Conservation (phyloP, 2,888 invertebrate genomes). For the Stramonita haemastoma region DNA sequence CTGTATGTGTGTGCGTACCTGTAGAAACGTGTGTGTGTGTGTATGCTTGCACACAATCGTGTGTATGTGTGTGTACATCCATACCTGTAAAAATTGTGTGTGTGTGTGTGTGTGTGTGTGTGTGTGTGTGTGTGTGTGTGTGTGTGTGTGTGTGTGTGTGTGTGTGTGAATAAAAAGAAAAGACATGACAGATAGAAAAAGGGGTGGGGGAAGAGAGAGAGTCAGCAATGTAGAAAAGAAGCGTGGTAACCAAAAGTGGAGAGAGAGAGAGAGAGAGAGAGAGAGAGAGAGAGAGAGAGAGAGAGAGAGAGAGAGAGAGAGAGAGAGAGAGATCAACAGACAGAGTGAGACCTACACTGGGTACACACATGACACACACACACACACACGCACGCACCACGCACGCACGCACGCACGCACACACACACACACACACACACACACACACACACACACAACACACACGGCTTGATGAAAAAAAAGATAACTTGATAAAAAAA, state of each 20-base stretch:
- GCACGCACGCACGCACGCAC: background rate
- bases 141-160: background rate
- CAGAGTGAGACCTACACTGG: no score
- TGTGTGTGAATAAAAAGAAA: background rate
- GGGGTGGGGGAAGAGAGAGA: background rate
- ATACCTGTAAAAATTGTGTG: background rate
- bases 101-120: slow-evolving; percentile 28
- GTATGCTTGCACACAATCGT: background rate
- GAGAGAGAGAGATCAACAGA: background rate
- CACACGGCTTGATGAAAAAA: background rate
- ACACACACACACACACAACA: slow-evolving; percentile 10
- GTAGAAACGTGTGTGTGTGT: background rate
- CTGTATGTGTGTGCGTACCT: background rate
- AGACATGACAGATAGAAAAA: background rate
- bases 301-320: background rate
- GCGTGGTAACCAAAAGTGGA: background rate
- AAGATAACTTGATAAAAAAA: no score
- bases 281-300: background rate
- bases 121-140: background rate
- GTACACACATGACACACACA: background rate
- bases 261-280: slow-evolving; percentile 35
- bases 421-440: background rate
- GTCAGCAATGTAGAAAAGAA: background rate
- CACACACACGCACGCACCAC: slow-evolving; percentile 21
- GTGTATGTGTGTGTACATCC: slow-evolving; percentile 20